Base-by-base conservation (phyloP, 2,797 vertebrate genomes). In the Falco peregrinus region DNA sequence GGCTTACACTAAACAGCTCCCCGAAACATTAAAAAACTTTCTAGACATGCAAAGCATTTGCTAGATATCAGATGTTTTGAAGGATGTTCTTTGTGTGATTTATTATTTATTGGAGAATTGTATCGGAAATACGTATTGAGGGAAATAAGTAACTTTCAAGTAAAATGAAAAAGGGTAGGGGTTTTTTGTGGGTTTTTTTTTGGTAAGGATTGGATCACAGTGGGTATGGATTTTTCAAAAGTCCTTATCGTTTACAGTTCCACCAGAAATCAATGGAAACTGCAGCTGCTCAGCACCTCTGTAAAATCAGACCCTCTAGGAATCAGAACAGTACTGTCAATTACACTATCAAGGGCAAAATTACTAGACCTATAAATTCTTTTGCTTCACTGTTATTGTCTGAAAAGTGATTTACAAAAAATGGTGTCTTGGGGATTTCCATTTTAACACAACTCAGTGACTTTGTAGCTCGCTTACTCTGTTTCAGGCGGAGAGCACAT, bases 81-180 rank as follows among this genome's bases (percentile, higher is more conserved):
- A 78, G 45, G 25, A 70, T 74, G n/a, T 14, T 84, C 61, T 82
- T 79, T 74, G 5, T 74, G 51, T 74, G 75, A 93, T 92, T 89
- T 64, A 83, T 94, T 90, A 91, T 89, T 95, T 97, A 89, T 74
- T 87, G 39, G 33, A 85, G 45, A 93, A 90, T 80, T 92, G 39
- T 67, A 77, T 87, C 3, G 4, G 57, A 77, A 91, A 75, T 64
- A 74, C 10, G 39, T 74, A 33, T 63, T 87, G 75, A 77, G 39
- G 35, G 68, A 89, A 83, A 87, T 87, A 90, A 87, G 76, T 70
- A 79, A 67, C 28, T 90, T 80, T 65, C 16, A 75, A 75, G n/a
- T 60, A 87, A 70, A 53, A 57, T 50, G 41, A 60, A 81, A 94
- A 87, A 83, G 4, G 5, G 11, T 31, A n/a, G 29, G 43, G 43